phyloP scores from a whole-genome alignment of 2,113 vertebrate species.

The Ellobius talpinus region DNA sequence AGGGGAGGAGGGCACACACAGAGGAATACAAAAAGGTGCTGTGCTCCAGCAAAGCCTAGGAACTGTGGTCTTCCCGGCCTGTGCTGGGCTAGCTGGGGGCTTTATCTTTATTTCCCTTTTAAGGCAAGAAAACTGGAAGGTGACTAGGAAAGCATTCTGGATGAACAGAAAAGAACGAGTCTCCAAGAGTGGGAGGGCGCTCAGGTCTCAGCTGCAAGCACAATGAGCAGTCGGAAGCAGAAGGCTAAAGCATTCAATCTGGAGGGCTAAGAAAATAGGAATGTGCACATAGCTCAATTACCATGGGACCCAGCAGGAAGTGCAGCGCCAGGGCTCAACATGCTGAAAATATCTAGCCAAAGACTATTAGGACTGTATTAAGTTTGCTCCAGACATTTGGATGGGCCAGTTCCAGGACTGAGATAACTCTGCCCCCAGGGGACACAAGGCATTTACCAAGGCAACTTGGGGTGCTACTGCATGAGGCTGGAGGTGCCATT shows the following conservation, averaged over 20 bases:
- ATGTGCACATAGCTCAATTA: constrained; percentile 74
- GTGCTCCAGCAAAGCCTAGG: neutral
- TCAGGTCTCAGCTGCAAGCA: constrained; percentile 23
- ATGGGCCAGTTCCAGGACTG: neutral
- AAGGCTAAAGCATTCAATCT: constrained; percentile 59
- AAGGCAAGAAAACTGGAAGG: constrained; percentile 62
- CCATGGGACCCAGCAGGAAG: constrained; percentile 77
- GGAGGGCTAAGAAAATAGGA: constrained; percentile 66
- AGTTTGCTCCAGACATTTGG: constrained; percentile 10
- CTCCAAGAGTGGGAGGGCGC: constrained; percentile 44
- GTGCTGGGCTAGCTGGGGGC: neutral
- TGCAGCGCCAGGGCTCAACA: constrained; percentile 35
- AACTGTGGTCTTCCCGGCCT: neutral
- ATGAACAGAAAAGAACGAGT: constrained; percentile 8
- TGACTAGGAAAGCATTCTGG: neutral
- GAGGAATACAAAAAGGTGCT: neutral
- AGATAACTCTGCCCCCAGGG: neutral
- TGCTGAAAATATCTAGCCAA: constrained; percentile 45
- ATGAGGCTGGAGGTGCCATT: neutral
- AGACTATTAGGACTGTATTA: neutral
- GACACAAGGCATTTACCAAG: neutral
- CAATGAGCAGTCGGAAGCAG: constrained; percentile 69
- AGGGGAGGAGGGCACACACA: neutral
- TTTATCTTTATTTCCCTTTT: constrained; percentile 36
- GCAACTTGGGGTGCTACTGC: neutral